Conservation (phyloP, 2,888 invertebrate genomes). For the Noctua fimbriata region DNA sequence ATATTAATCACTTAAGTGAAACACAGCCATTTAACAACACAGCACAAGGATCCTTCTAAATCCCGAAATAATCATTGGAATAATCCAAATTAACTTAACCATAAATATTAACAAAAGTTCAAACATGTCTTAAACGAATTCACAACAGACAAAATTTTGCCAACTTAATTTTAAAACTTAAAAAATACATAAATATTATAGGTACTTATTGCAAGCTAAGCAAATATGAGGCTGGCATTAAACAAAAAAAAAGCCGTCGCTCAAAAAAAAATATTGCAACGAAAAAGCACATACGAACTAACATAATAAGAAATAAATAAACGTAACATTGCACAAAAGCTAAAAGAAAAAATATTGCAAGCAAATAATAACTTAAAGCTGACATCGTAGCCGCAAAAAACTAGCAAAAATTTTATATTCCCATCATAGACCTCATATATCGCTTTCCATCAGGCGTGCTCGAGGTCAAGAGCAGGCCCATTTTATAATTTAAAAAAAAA, state of each 20-base stretch:
- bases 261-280: slow-evolving; percentile 60
- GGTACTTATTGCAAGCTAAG: slow-evolving; percentile 51
- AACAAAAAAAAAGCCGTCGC: slow-evolving; percentile 54
- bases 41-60: slow-evolving; percentile 27
- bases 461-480: too few relatives aligned
- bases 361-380: slow-evolving; percentile 55
- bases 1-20: slow-evolving; percentile 32
- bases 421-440: too few relatives aligned
- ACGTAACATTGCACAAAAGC: slow-evolving; percentile 55
- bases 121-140: slow-evolving; percentile 16
- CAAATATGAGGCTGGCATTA: slow-evolving; percentile 54
- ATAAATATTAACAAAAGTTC: slow-evolving; percentile 37
- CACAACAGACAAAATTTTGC: slow-evolving; percentile 1
- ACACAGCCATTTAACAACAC: slow-evolving; percentile 63
- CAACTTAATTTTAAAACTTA: slow-evolving; percentile 1
- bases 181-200: slow-evolving; percentile 11
- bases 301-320: slow-evolving; percentile 36
- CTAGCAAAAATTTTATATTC: slow-evolving; percentile 13
- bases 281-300: slow-evolving; percentile 44
- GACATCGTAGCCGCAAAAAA: slow-evolving; percentile 37
- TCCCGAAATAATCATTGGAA: slow-evolving; percentile 15
- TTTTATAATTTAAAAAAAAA: too few relatives aligned
- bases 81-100: slow-evolving; percentile 6
- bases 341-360: slow-evolving; percentile 63
- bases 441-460: too few relatives aligned